Evolutionary conservation across 1,140 invertebrate species (phyloP), one percentile per base, ranked within the genome.

Genomic region (Zaprionus ornatus): DNA sequence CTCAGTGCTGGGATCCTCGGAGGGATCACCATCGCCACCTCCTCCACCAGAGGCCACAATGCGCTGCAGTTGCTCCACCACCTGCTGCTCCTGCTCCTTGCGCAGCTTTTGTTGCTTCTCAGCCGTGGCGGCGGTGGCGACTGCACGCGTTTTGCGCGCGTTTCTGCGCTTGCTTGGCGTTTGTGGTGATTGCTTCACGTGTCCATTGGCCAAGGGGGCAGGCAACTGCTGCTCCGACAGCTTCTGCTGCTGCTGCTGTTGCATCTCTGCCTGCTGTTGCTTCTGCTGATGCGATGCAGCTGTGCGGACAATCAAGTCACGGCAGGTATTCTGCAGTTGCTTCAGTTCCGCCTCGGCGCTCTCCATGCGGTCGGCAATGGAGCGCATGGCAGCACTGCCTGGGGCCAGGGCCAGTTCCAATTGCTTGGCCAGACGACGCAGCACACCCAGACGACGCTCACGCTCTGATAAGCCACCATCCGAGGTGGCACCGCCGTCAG

Each of bases 261-360:
- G 29, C 45, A 32, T 23, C 29, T 71, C 19, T 5, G 79, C 66
- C 21, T 21, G 27, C 56, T 77, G 75, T 42, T 87, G 85, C 61
- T 88, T 90, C 62, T 81, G 81, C 57, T 92, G 85, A 48, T 92
- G 91, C 27, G 94, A 94, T 17, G 94, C 94, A 1, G 95, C 95
- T 17, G 95, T 95, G 74, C 94, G 93, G n/a, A 95, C 94, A 80
- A 96, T 95, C 13, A 96, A 93, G 32, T 95, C 95, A 2, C 96
- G 94, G 80, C 97, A 98, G n/a, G 96, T 95, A 68, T 95, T 95
- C 92, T 97, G 96, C 19, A 97, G 92, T 21, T 94, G 94, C 73
- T 95, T 95, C 25, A 98, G 94, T 92, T 98, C 96, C 57, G 94
- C 95, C 91, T 97, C 96, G n/a, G 96, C 96, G 74, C 95, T 94